These are phyloP conservation scores for Lysiphlebus fabarum DNA, from an alignment of 1,140 invertebrate genomes.

Conservation along the genomic window DNA sequence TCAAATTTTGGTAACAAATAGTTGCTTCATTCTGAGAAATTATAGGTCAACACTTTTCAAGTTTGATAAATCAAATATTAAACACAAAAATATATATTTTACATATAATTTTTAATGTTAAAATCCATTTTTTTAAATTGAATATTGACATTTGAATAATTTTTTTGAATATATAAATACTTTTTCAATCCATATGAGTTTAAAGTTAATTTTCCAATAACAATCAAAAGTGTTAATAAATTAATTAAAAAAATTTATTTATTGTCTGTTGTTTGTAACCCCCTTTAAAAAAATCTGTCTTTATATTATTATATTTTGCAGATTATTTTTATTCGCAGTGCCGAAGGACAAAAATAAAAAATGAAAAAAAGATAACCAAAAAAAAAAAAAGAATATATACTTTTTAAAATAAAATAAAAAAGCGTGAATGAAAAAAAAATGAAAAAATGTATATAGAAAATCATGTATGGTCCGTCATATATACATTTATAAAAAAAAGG, in stretches of 20 bases:
- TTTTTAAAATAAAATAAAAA: background rate
- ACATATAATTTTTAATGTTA: no score
- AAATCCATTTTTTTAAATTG: no score
- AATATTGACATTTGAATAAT: no score
- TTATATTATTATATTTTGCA: constrained; percentile 4
- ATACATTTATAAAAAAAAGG: constrained; percentile 36
- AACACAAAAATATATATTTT: no score
- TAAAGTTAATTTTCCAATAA: constrained; percentile 21
- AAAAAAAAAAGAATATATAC: constrained; percentile 3
- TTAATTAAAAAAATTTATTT: constrained; percentile 5
- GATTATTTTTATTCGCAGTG: background rate
- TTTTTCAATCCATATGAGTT: no score
- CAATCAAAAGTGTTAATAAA: constrained; percentile 20
- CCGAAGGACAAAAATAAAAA: constrained; percentile 1
- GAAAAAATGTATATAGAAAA: constrained; percentile 42
- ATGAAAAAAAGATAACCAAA: constrained; percentile 11
- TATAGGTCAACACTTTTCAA: no score
- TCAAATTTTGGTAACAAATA: no score
- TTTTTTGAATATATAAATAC: no score
- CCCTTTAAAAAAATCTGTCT: background rate
- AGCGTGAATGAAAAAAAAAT: constrained; percentile 14
- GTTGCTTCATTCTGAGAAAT: no score
- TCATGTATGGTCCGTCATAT: constrained; percentile 54
- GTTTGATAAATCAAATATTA: no score
- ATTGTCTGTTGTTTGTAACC: constrained; percentile 3